phyloP scores from a whole-genome alignment of 2,888 invertebrate genomes.

The Muschampia plurimacula region DNA sequence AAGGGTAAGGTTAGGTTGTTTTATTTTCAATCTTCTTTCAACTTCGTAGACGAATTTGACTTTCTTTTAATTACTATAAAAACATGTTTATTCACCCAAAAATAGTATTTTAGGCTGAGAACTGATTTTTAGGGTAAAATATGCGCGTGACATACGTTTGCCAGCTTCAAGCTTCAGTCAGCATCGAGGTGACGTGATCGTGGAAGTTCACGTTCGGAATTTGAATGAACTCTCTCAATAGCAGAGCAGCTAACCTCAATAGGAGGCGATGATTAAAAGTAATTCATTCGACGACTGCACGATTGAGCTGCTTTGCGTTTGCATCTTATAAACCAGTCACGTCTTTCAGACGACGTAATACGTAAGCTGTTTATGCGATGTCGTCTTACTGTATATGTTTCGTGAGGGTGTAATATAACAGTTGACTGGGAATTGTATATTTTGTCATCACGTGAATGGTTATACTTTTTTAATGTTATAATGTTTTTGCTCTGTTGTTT shows the following conservation, averaged over 20 bases:
- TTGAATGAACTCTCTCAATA: slow-evolving; percentile 52
- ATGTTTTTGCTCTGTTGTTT: not conserved
- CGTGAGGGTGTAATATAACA: slow-evolving; percentile 19
- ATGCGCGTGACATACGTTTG: slow-evolving; percentile 36
- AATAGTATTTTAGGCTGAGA: slow-evolving; percentile 11
- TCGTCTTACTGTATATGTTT: slow-evolving; percentile 24
- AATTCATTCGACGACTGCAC: slow-evolving; percentile 60
- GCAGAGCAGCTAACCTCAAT: slow-evolving; percentile 31
- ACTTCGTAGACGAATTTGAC: not conserved
- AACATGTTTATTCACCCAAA: slow-evolving; percentile 6
- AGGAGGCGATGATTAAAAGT: slow-evolving; percentile 56
- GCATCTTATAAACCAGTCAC: slow-evolving; percentile 57
- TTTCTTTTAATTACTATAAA: not conserved
- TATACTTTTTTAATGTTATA: not conserved
- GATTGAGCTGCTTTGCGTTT: slow-evolving; percentile 47
- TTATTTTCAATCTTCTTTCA: not conserved
- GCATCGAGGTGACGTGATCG: slow-evolving; percentile 32
- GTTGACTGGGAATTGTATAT: slow-evolving; percentile 16
- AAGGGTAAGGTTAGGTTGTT: not conserved
- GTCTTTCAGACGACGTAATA: slow-evolving; percentile 43
- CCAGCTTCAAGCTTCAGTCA: slow-evolving; percentile 26
- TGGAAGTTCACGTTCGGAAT: slow-evolving; percentile 41
- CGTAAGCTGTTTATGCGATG: slow-evolving; percentile 31
- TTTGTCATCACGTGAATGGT: not conserved
- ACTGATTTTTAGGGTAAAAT: slow-evolving; percentile 26